These are phyloP conservation scores for Cataglyphis altisquamis DNA, from an alignment of 2,888 invertebrate species.

Conservation along the genomic window DNA sequence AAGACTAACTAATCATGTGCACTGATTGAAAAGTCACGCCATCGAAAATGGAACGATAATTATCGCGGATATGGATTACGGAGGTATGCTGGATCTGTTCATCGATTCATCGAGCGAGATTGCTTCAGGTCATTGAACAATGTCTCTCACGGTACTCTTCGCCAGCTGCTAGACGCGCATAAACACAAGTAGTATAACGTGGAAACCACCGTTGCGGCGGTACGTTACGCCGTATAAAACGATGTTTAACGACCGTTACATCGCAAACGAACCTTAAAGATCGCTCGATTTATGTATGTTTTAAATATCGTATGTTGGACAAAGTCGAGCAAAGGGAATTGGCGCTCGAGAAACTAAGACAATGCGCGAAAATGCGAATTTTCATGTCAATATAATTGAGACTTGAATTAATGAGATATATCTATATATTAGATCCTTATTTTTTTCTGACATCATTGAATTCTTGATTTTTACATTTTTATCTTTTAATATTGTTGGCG, in stretches of 20 bases:
- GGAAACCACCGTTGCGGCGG: constrained; percentile 70
- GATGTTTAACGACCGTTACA: constrained; percentile 73
- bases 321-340: constrained; percentile 28
- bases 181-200: constrained; percentile 38
- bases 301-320: constrained; percentile 23
- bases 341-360: not conserved
- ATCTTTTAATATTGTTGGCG: not conserved
- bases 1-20: no score
- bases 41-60: not conserved
- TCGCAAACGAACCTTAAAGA: constrained; percentile 66
- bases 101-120: not conserved
- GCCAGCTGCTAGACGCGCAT: constrained; percentile 38
- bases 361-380: not conserved
- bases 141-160: constrained; percentile 23
- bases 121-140: constrained; percentile 48
- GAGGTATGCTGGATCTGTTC: not conserved
- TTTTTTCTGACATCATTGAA: not conserved
- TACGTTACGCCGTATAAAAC: constrained; percentile 65
- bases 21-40: constrained; percentile 1
- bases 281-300: constrained; percentile 43
- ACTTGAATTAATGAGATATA: not conserved
- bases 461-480: not conserved
- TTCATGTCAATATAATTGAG: not conserved
- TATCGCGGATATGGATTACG: not conserved
- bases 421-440: not conserved